Percentiles rank a stretch among this genome's conserved stretches.
Evolutionary conservation across 2,113 vertebrate genomes (phyloP).

Genomic region (Microtus oregoni): DNA sequence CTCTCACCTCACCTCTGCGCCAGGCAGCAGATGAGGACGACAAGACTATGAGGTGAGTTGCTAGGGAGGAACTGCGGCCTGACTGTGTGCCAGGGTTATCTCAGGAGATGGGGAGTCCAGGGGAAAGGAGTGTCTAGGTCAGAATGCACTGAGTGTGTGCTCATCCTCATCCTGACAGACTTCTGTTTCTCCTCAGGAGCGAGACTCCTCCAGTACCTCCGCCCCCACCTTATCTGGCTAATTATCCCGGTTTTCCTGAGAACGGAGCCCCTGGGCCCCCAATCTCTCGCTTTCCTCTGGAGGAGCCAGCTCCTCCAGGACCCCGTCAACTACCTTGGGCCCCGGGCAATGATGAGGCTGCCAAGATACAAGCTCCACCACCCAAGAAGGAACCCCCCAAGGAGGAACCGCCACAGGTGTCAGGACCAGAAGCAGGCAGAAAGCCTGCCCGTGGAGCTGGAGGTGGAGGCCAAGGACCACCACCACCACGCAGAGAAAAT

Average conservation of each 20-base stretch:
- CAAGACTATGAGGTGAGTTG: slow-evolving; percentile 90
- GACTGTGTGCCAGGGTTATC: background rate
- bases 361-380: slow-evolving; percentile 67
- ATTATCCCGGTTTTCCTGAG: slow-evolving; percentile 90
- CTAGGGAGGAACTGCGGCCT: background rate
- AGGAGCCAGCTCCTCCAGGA: slow-evolving; percentile 75
- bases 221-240: slow-evolving; percentile 88
- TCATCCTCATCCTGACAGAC: background rate
- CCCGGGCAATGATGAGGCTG: slow-evolving; percentile 74
- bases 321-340: slow-evolving; percentile 71
- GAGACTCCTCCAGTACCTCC: slow-evolving; percentile 92
- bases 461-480: slow-evolving; percentile 77
- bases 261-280: slow-evolving; percentile 86
- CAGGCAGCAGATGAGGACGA: slow-evolving; percentile 91
- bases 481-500: slow-evolving; percentile 89
- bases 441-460: slow-evolving; percentile 68
- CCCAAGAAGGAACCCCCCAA: slow-evolving; percentile 80
- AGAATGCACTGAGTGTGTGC: background rate
- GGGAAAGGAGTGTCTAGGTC: background rate
- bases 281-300: slow-evolving; percentile 84
- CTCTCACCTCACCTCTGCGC: slow-evolving; percentile 89
- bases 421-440: slow-evolving; percentile 69
- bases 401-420: slow-evolving; percentile 71
- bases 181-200: slow-evolving; percentile 86
- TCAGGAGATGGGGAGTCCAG: background rate